phyloP scores from a whole-genome alignment of 2,113 vertebrate genomes.

The Myxocyprinus asiaticus region DNA sequence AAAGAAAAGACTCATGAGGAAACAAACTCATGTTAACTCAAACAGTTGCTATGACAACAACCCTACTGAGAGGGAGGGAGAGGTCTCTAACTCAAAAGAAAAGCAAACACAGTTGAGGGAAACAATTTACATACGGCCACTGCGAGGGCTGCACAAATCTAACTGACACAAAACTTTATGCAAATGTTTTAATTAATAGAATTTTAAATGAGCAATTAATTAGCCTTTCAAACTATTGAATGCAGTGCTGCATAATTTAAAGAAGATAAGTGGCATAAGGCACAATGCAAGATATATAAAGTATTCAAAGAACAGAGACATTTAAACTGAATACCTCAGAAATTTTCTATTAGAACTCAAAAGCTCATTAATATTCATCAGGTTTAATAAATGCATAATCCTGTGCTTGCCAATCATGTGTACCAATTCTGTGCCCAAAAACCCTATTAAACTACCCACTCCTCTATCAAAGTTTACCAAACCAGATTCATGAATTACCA shows the following conservation, averaged over 20 bases:
- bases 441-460: no score
- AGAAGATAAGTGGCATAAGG: conserved; percentile 17
- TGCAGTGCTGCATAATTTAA: conserved; percentile 12
- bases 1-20: no score
- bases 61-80: no score
- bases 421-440: neutral
- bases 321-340: conserved; percentile 20
- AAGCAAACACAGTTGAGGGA: conserved; percentile 10
- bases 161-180: conserved; percentile 44
- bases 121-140: conserved; percentile 27
- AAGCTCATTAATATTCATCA: no score
- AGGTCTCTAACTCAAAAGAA: conserved; percentile 17
- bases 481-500: no score
- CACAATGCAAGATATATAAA: neutral
- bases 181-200: conserved; percentile 44
- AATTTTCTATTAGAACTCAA: conserved; percentile 37
- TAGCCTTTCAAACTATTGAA: conserved; percentile 39
- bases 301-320: conserved; percentile 25
- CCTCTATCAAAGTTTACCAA: no score
- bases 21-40: no score
- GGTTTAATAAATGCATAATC: no score
- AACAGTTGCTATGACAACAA: no score
- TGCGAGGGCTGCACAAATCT: conserved; percentile 6
- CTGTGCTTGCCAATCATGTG: no score
- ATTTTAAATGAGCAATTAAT: conserved; percentile 40